Evolutionary conservation across 2,113 vertebrate genomes (phyloP).

Genomic region (Bufo gargarizans): DNA sequence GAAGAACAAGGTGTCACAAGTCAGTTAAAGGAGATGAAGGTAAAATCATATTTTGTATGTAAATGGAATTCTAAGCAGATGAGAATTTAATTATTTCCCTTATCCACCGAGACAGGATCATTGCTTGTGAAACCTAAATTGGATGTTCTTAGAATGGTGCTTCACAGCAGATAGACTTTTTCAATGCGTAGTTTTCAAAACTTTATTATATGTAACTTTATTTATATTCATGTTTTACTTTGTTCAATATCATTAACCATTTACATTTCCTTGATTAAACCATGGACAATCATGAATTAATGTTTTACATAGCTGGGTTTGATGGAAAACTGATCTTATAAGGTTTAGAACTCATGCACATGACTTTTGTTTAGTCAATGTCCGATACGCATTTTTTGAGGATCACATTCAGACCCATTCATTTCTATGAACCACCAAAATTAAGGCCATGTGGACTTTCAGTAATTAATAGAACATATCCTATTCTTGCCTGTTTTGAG

Average conservation of each 20-base stretch:
- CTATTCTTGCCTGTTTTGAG: no score
- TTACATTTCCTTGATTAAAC: not conserved
- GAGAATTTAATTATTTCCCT: not conserved
- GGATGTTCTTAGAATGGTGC: conserved; percentile 31
- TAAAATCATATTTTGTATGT: conserved; percentile 62
- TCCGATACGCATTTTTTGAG: no score
- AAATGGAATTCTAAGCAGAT: not conserved
- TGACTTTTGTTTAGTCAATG: no score
- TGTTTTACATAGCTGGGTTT: not conserved
- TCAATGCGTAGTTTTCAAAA: not conserved
- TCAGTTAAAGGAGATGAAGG: conserved; percentile 82
- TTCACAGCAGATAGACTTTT: not conserved
- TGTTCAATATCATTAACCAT: not conserved
- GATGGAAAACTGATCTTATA: no score
- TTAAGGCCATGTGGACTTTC: no score
- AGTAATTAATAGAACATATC: no score
- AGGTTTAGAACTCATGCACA: no score
- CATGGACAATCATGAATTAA: not conserved
- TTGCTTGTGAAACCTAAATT: not conserved
- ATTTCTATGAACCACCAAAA: no score
- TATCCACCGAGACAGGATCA: not conserved
- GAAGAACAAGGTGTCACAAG: conserved; percentile 80
- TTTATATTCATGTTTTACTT: not conserved
- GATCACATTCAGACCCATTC: no score
- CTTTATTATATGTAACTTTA: not conserved